Evolutionary conservation across 2,113 vertebrate genomes (phyloP).

Genomic region (Caloenas nicobarica): DNA sequence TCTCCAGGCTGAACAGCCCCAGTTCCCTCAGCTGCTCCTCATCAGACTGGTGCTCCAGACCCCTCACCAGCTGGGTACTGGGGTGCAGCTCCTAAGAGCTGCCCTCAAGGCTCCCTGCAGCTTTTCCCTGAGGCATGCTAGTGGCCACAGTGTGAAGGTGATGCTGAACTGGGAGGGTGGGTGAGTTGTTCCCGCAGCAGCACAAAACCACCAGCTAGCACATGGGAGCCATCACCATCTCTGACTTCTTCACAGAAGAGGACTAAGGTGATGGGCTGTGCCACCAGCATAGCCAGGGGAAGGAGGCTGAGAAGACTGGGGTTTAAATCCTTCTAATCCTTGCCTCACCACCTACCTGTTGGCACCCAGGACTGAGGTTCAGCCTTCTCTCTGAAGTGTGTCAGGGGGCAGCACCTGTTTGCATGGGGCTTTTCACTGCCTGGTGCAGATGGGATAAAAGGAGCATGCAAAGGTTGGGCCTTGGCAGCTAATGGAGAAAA

Average conservation of each 20-base stretch:
- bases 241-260: not conserved
- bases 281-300: not conserved
- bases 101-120: not conserved
- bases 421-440: not conserved
- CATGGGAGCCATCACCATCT: not conserved
- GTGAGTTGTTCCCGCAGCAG: not conserved
- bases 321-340: not conserved
- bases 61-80: too few relatives aligned
- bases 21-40: too few relatives aligned
- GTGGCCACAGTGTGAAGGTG: not conserved
- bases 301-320: not conserved
- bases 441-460: not conserved
- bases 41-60: too few relatives aligned
- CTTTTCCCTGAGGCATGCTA: not conserved
- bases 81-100: not conserved
- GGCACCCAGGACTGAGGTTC: not conserved
- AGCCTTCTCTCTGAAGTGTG: too few relatives aligned
- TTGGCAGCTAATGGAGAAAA: not conserved
- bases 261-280: not conserved
- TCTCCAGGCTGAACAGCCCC: too few relatives aligned
- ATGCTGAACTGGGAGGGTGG: not conserved
- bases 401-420: not conserved
- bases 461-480: fast-evolving
- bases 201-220: not conserved
- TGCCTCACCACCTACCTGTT: not conserved